Evolutionary conservation across 2,113 vertebrate species (phyloP), one percentile per base, ranked within the genome.

Genomic region (Paracanthobrama guichenoti): DNA sequence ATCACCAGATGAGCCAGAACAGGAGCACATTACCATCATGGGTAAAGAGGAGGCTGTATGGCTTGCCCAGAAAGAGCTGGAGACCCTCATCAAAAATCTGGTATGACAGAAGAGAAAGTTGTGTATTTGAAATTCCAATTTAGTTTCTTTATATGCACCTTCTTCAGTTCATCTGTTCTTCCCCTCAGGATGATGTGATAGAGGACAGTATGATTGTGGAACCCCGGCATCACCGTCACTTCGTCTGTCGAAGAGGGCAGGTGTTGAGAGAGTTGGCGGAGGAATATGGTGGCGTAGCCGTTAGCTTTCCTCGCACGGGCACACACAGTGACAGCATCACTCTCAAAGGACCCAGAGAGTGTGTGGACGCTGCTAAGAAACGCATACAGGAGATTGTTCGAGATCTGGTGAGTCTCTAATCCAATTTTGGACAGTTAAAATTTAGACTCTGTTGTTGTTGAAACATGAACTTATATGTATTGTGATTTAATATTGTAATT

Each of bases 301-400:
- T 96, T 82, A 95, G 92, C 88, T 96, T 96, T 80, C 94, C 95
- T 14, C 92, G 93, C 2, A 95, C 94, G 0, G 94, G 95, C 0
- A 90, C 92, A 16, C 92, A 94, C 87, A 95, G 92, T 28, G 93
- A 94, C 88, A 89, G 88, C 14, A 90, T 96, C 84, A 94, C 88
- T 6, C 90, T 96, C 77, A 96, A 95, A 88, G 94, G 95, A 26
- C 94, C 95, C 16, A 94, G 94, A 84, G 94, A 95, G 88, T 96
- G 95, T 1, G 93, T 96, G 75, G 93, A 95, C 31, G 94, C 93
- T 0, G 94, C 94, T 24, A 96, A 95, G 88, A 94, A 90, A 84
- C 91, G 93, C 76, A 95, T 96, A 62, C 92, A 93, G 89, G 95
- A 95, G 86, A 94, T 96, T 79, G 92, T 95, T 12, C 89, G 91